Evolutionary conservation across 2,113 vertebrate species (phyloP), one percentile per base, ranked within the genome.

Genomic region (Anguilla rostrata): DNA sequence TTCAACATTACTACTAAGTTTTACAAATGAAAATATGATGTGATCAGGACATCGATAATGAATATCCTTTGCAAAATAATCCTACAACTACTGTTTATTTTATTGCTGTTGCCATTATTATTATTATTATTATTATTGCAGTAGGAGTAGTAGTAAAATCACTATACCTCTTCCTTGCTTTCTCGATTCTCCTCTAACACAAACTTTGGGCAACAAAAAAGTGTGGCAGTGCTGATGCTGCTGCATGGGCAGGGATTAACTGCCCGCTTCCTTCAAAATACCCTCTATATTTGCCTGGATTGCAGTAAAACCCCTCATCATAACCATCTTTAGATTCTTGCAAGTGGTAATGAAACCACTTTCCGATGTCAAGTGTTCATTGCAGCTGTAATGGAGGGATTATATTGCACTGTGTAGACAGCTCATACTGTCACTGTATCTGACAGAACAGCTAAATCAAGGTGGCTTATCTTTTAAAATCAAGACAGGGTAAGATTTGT

Each of bases 241-340:
- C 40, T 80, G 39, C 83, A 12, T 22, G 56, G 39, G 46, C 43
- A 57, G 56, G 83, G 83, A 84, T 87, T 63, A 81, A 87, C 71
- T 63, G 40, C 56, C 83, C 79, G 39, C 41, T 82, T 41, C 56
- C 39, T 56, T 56, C 26, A 39, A 39, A 63, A 60, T 86, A 63
- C 18, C 79, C n/a, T 39, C 40, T 82, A n/a, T 81, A 81, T 78
- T 57, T 80, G 16, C 84, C 56, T 56, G 57, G 79, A 82, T 66
- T 84, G 83, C 41, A 40, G 46, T 41, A 82, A 60, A 40, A 34
- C 26, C 39, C 39, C 83, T 26, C 57, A 39, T 87, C 71, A 63
- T 87, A 84, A 39, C 49, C 39, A 20, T 34, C 39, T 34, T 49
- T 40, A 16, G 14, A 78, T 63, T 40, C 82, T n/a, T 40, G 15